These are phyloP conservation scores for Bombyx mandarina DNA, from an alignment of 1,140 invertebrate species.

Conservation along the genomic window DNA sequence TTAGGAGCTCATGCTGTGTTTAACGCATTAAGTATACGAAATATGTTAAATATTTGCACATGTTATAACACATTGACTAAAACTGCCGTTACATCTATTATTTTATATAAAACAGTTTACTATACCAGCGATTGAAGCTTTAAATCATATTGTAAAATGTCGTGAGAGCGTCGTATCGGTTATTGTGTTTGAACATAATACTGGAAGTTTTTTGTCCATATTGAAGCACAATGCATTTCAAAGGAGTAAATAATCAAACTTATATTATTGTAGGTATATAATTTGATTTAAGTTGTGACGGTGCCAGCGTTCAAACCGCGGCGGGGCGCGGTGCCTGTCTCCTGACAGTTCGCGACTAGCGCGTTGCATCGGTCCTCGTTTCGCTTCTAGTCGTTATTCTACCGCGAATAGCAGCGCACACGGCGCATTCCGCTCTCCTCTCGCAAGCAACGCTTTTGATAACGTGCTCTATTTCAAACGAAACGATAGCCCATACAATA, in stretches of 20 bases:
- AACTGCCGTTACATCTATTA: too few relatives aligned
- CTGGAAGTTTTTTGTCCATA: slow-evolving; percentile 37
- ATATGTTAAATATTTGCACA: too few relatives aligned
- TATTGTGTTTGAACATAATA: slow-evolving; percentile 27
- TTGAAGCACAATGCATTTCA: slow-evolving; percentile 38
- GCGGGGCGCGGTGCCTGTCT: slow-evolving; percentile 23
- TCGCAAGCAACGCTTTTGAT: slow-evolving; percentile 30
- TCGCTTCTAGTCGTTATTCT: slow-evolving; percentile 33
- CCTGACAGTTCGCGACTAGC: slow-evolving; percentile 9
- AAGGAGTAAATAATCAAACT: slow-evolving; percentile 22
- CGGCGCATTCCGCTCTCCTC: slow-evolving; percentile 26
- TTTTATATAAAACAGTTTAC: too few relatives aligned
- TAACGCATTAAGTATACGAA: too few relatives aligned
- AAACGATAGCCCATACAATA: slow-evolving; percentile 31
- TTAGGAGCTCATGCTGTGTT: too few relatives aligned
- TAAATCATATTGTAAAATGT: slow-evolving; percentile 39
- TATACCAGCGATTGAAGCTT: slow-evolving; percentile 17
- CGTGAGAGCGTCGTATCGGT: slow-evolving; percentile 38
- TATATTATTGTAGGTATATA: slow-evolving; percentile 10
- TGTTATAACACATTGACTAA: too few relatives aligned
- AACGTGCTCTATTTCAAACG: slow-evolving; percentile 54
- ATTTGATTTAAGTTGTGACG: slow-evolving; percentile 50
- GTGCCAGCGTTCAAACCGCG: slow-evolving; percentile 27
- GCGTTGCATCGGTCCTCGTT: slow-evolving; percentile 12
- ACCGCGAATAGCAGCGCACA: slow-evolving; percentile 40